Conservation (phyloP, 2,113 vertebrate genomes). For the Tapirus terrestris region DNA sequence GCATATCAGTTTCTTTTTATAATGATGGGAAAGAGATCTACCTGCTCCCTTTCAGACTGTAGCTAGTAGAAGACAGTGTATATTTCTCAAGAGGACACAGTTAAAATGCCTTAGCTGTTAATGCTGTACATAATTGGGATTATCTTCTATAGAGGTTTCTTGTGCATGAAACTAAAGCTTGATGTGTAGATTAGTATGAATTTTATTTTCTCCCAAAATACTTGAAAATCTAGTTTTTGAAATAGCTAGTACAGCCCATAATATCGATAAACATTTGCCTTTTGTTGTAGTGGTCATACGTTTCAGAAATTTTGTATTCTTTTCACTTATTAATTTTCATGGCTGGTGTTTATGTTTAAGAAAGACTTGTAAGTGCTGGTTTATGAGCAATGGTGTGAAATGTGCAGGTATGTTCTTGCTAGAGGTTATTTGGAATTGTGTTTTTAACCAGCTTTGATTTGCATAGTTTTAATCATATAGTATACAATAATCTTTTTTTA, state of each 20-base stretch:
- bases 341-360: neutral
- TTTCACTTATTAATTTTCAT: conserved; percentile 17
- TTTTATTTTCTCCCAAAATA: conserved; percentile 18
- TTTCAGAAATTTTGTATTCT: neutral
- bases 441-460: conserved; percentile 17
- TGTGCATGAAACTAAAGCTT: neutral
- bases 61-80: neutral
- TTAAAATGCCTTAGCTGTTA: neutral
- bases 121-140: neutral
- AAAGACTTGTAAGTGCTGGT: neutral
- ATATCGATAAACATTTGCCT: neutral
- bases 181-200: neutral
- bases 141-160: conserved; percentile 8
- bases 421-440: neutral
- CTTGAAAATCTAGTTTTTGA: neutral
- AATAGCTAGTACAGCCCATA: neutral
- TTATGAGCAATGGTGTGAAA: neutral
- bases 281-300: neutral
- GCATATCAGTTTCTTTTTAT: neutral
- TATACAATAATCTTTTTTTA: neutral
- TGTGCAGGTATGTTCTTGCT: neutral
- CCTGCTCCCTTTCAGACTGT: neutral
- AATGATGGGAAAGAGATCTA: neutral
- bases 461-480: neutral
- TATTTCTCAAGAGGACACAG: neutral